A percentile compares a stretch with the other conserved stretches of the same genome.
These are phyloP conservation scores for Caloenas nicobarica DNA, from an alignment of 2,113 vertebrate genomes.

Conservation along the genomic window DNA sequence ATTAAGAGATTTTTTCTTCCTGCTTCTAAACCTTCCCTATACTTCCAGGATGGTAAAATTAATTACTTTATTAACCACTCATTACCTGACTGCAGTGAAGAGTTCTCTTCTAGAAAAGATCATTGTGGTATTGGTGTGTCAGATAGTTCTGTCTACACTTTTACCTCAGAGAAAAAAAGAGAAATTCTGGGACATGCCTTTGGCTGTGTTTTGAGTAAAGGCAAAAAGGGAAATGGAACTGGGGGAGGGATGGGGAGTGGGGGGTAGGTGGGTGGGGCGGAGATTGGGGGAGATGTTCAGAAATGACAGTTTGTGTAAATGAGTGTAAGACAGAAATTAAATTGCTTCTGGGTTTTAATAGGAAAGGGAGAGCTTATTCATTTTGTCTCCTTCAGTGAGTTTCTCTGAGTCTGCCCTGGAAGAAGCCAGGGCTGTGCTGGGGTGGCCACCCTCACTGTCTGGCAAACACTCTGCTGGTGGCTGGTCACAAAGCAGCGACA, in stretches of 20 bases:
- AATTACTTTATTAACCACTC: background rate
- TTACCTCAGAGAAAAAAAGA: background rate
- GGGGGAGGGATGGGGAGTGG: background rate
- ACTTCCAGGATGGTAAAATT: background rate
- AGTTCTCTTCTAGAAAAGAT: background rate
- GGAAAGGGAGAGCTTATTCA: background rate
- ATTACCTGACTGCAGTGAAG: background rate
- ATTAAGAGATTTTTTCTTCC: background rate
- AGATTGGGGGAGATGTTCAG: background rate
- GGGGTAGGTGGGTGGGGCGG: background rate
- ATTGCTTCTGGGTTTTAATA: background rate
- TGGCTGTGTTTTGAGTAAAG: background rate
- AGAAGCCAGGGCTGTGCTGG: background rate
- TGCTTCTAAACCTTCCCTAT: background rate
- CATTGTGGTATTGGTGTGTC: background rate
- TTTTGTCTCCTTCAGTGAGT: background rate
- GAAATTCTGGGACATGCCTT: background rate
- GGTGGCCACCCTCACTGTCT: background rate
- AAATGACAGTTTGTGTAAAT: background rate
- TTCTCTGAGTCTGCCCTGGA: background rate
- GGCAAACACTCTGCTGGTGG: constrained; percentile 10
- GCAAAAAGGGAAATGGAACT: background rate
- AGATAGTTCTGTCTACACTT: background rate
- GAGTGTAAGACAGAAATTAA: background rate
- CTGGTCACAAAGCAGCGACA: constrained; percentile 28